Evolutionary conservation across 2,797 vertebrate genomes (phyloP), one percentile per base, ranked within the genome.

Genomic region (Paedocypris micromegethes): DNA sequence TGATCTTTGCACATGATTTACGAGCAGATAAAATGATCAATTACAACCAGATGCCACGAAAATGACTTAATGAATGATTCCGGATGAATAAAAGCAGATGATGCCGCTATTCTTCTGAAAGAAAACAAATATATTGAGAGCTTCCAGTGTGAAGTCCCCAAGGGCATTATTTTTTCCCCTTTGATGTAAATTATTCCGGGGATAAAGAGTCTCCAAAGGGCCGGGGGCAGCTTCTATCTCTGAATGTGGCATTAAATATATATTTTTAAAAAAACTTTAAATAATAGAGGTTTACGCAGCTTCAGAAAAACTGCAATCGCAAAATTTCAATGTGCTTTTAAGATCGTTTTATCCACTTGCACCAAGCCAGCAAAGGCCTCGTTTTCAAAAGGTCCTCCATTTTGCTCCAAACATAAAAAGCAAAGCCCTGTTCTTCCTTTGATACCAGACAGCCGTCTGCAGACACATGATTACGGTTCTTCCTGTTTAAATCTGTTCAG

Each of bases 1-100:
- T 74, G 65, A 75, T 76, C 66, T 60, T 67, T 56, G 52, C 58
- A 44, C 53, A 49, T 79, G 69, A 79, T 76, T 70, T 76, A 76
- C 66, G 59, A 72, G 68, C 75, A 64, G 64, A 70, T 78, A 74
- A 76, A 74, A 70, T 67, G 59, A 79, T 76, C 72, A 72, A 76
- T 72, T 54, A 63, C 2, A 59, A 51, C 58, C 44, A 48, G 58
- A 70, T 57, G 9, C 40, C 48, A 8, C 39, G 49, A 6, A 55
- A 63, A 49, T 1, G 58, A 23, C 23, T 23, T 72, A 72, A 5
- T 68, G 43, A 70, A 72, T 71, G 43, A 60, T 66, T 48, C 64
- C 50, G 3, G 51, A 62, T 38, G 8, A 69, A 56, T 55, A 49
- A 55, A 75, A 69, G 48, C 66, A 52, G 37, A 62, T 54, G 69